Percentiles rank a stretch among this genome's conserved stretches.
These are phyloP conservation scores for Hylyphantes graminicola DNA, from an alignment of 1,140 invertebrate genomes.

Conservation along the genomic window DNA sequence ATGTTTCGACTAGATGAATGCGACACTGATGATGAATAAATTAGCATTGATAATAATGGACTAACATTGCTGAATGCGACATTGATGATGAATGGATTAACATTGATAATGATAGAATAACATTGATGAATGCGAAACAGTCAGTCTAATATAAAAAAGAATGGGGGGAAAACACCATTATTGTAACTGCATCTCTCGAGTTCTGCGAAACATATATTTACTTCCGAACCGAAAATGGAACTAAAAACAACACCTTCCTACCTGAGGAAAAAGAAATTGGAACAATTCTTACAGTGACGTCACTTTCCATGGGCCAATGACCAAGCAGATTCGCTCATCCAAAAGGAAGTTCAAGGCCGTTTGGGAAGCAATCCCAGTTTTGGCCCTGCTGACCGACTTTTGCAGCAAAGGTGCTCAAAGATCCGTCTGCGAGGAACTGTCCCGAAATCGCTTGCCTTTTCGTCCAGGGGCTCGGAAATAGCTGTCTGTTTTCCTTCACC, in stretches of 20 bases:
- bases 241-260: conserved; percentile 13
- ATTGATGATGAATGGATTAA: too few relatives aligned
- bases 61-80: too few relatives aligned
- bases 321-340: conserved; percentile 18
- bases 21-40: too few relatives aligned
- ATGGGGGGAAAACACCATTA: too few relatives aligned
- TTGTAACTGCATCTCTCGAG: too few relatives aligned
- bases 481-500: too few relatives aligned
- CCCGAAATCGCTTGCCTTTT: not conserved
- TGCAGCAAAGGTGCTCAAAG: conserved; percentile 1
- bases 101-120: too few relatives aligned
- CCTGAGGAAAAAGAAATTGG: conserved; percentile 36
- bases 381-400: conserved; percentile 52
- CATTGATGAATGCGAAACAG: too few relatives aligned
- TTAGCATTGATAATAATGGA: too few relatives aligned
- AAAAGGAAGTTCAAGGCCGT: conserved; percentile 55
- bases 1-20: too few relatives aligned
- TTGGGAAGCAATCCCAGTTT: conserved; percentile 5
- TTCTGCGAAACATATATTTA: too few relatives aligned
- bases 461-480: not conserved
- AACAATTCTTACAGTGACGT: conserved; percentile 36
- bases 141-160: too few relatives aligned
- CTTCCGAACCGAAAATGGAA: not conserved
- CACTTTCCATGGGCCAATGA: conserved; percentile 46
- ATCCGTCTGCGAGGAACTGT: conserved; percentile 14